Evolutionary conservation across 2,797 vertebrate genomes (phyloP).

Genomic region (Miopithecus talapoin): DNA sequence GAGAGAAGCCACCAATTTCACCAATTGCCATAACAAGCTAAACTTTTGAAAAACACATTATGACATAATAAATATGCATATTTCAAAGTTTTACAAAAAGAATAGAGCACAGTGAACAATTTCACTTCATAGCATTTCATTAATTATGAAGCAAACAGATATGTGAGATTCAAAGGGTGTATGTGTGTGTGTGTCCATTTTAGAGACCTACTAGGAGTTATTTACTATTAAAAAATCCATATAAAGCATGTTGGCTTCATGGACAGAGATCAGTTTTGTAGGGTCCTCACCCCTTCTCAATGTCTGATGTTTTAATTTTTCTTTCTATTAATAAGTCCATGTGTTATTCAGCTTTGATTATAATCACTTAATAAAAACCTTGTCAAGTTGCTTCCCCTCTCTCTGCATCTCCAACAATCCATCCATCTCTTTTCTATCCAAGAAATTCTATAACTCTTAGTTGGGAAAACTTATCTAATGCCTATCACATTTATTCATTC

Average conservation of each 20-base stretch:
- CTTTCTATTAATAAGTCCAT: neutral
- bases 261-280: neutral
- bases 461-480: neutral
- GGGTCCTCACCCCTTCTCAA: neutral
- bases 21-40: neutral
- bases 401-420: neutral
- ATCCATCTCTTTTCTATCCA: neutral
- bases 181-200: neutral
- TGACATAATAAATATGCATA: neutral
- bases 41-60: neutral
- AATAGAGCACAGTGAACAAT: neutral
- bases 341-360: neutral
- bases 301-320: neutral
- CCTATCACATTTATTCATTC: neutral
- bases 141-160: conserved; percentile 34
- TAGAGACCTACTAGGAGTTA: neutral
- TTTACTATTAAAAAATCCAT: neutral
- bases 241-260: neutral
- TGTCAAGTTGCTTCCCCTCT: neutral
- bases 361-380: neutral
- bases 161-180: neutral
- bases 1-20: conserved; percentile 1
- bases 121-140: neutral
- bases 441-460: neutral
- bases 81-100: neutral